Conservation (phyloP, 2,888 invertebrate species). For the Chrysomela aeneicollis region DNA sequence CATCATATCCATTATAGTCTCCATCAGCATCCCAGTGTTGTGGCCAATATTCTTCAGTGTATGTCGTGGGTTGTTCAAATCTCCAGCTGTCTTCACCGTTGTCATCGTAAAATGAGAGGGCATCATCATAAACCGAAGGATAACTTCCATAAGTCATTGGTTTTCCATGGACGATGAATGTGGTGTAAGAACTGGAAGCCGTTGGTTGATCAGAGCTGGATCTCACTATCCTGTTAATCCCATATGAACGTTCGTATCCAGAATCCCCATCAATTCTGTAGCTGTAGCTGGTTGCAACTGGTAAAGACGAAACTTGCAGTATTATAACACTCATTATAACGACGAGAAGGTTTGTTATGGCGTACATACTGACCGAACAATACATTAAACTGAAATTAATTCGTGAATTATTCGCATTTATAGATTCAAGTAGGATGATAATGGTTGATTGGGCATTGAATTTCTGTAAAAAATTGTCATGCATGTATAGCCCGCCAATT, state of each 20-base stretch:
- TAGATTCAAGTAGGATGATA: neutral
- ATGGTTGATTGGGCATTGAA: neutral
- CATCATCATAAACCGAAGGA: neutral
- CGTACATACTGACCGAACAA: neutral
- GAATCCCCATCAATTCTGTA: conserved; percentile 1
- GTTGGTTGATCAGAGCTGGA: neutral
- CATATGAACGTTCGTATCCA: conserved; percentile 2
- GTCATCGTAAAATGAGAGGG: neutral
- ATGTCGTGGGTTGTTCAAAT: neutral
- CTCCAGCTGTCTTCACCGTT: neutral
- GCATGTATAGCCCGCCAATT: neutral
- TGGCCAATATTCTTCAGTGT: neutral
- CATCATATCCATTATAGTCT: conserved; percentile 8
- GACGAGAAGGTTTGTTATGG: neutral
- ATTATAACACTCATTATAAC: neutral
- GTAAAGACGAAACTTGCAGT: neutral
- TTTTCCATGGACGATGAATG: conserved; percentile 4
- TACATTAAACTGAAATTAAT: neutral
- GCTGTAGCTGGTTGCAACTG: conserved; percentile 17
- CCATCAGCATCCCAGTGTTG: neutral
- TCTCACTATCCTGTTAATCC: conserved; percentile 2
- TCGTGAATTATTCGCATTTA: neutral
- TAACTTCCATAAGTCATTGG: neutral
- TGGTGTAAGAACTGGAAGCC: neutral
- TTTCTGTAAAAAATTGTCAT: neutral